Evolutionary conservation across 2,888 invertebrate genomes (phyloP), one percentile per base, ranked within the genome.

Genomic region (Smittia sp.): DNA sequence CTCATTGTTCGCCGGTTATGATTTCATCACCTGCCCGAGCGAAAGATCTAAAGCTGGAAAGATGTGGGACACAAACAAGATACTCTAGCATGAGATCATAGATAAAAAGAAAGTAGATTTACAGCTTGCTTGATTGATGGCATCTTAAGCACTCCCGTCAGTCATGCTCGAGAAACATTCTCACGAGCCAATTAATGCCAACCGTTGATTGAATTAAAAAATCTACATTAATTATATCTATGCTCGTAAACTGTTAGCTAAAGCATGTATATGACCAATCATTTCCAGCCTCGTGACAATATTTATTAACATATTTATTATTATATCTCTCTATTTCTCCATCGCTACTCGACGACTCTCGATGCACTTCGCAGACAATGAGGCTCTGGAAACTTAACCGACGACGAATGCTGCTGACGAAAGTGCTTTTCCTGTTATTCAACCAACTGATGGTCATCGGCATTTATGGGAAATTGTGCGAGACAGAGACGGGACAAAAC

Each of bases 401-500:
- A 0, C 63, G 46, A 65, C 73, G 73, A 25, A 24, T 27, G 18
- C 18, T 65, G 13, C 62, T 73, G 52, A 73, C 52, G 22, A 73
- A 73, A 41, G 52, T 73, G 9, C 7, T 73, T 7, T 65, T 73
- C 38, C 20, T 73, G 39, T 27, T 73, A 25, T 13, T 73, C 13
- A 65, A 65, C 46, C 73, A 73, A 65, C 24, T 73, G 65, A 65
- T 73, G 73, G 73, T 73, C 65, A 73, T 73, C 6, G 65, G 65
- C 13, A 65, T 73, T 46, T 65, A 73, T 46, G 73, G 73, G 11
- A 65, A 65, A 65, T 18, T 73, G 79, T 93, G 92, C 82, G 91
- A 92, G 80, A 89, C 91, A 78, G 90, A 91, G 83, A 89, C 87
- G 68, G 90, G 91, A 58, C 89, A 90, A 78, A 89, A 91, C 63